These are phyloP conservation scores for Xestia xanthographa DNA, from an alignment of 2,888 invertebrate genomes.

Conservation along the genomic window DNA sequence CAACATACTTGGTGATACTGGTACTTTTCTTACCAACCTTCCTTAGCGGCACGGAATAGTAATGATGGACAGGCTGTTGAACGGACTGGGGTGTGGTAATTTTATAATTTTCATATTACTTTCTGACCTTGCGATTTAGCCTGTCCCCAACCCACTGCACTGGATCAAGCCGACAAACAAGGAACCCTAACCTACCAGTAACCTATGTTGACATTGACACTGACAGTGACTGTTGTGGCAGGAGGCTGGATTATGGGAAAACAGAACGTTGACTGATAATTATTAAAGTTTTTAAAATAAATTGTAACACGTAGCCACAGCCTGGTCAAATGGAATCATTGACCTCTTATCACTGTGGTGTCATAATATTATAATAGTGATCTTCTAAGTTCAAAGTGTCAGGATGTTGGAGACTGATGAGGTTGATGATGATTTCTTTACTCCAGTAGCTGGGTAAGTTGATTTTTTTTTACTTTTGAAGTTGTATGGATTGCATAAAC, in stretches of 20 bases:
- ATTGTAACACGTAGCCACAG: not conserved
- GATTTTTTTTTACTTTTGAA: not conserved
- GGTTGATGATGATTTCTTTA: slow-evolving; percentile 87
- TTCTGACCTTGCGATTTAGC: too few relatives aligned
- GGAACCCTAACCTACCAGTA: too few relatives aligned
- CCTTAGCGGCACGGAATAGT: too few relatives aligned
- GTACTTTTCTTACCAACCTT: too few relatives aligned
- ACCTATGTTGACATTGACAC: not conserved
- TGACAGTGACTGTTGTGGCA: not conserved
- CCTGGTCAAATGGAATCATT: slow-evolving; percentile 16
- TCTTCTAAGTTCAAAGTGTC: slow-evolving; percentile 10
- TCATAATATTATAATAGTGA: not conserved
- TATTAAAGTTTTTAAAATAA: not conserved
- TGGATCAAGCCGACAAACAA: too few relatives aligned
- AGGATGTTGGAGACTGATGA: slow-evolving; percentile 83
- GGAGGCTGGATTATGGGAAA: too few relatives aligned
- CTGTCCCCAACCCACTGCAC: too few relatives aligned
- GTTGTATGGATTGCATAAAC: not conserved
- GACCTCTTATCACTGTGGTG: slow-evolving; percentile 31
- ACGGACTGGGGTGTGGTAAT: too few relatives aligned
- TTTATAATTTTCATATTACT: too few relatives aligned
- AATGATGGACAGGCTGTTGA: too few relatives aligned
- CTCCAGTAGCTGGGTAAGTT: slow-evolving; percentile 82
- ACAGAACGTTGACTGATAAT: not conserved
- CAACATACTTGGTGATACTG: too few relatives aligned